A percentile compares a stretch with the other conserved stretches of the same genome.
Evolutionary conservation across 1,140 invertebrate genomes (phyloP).

Genomic region (Matsumurasca onukii): DNA sequence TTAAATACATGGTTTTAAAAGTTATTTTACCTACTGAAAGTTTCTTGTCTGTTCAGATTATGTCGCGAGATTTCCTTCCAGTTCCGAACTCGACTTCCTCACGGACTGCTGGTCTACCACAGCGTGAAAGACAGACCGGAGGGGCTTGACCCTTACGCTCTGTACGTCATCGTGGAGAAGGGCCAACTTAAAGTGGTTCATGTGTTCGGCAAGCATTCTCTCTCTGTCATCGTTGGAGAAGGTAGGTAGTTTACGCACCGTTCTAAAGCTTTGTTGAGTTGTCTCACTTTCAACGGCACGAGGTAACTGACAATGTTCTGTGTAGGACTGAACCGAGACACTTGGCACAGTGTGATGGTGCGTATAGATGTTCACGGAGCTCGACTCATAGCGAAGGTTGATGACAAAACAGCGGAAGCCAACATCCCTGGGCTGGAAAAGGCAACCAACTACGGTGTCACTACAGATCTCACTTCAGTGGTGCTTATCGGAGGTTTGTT

Average conservation of each 20-base stretch:
- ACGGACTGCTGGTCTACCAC: constrained; percentile 84
- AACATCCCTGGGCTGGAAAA: constrained; percentile 76
- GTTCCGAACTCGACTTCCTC: constrained; percentile 81
- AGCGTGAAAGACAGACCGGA: constrained; percentile 80
- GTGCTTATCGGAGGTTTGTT: constrained; percentile 82
- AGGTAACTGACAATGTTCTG: background rate
- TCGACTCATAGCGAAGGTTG: constrained; percentile 76
- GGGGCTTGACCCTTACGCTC: constrained; percentile 74
- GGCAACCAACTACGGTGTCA: constrained; percentile 79
- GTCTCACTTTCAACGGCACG: background rate
- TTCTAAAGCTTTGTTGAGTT: too few species aligned
- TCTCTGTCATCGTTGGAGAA: constrained; percentile 81
- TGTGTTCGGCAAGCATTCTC: constrained; percentile 81
- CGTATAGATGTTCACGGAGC: constrained; percentile 80
- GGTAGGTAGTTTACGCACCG: too few species aligned
- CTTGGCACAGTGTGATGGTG: constrained; percentile 86
- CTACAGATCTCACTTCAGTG: constrained; percentile 78
- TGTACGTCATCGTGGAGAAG: constrained; percentile 87
- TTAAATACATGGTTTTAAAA: constrained; percentile 78
- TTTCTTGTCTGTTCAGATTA: constrained; percentile 56
- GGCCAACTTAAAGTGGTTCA: constrained; percentile 88
- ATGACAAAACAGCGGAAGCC: constrained; percentile 75
- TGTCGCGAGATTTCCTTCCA: constrained; percentile 85
- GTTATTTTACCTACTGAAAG: too few species aligned
- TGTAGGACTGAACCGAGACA: constrained; percentile 75